These are phyloP conservation scores for Chionis minor DNA, from an alignment of 2,113 vertebrate genomes.

Conservation along the genomic window DNA sequence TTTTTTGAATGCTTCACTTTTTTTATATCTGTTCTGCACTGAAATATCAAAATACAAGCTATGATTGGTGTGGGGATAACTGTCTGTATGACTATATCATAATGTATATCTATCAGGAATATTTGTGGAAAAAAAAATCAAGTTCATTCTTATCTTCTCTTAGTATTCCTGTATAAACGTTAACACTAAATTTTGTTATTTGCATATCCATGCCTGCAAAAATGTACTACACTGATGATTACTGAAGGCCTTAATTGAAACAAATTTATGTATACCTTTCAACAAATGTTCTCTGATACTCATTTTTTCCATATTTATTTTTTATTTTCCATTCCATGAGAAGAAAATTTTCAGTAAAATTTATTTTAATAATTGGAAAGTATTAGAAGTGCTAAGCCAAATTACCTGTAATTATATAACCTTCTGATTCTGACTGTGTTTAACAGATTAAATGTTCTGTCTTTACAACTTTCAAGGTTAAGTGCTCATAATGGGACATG, in stretches of 20 bases:
- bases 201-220: background rate
- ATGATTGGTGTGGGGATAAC: background rate
- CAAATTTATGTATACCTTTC: background rate
- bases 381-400: slow-evolving; percentile 39
- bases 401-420: slow-evolving; percentile 68
- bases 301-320: background rate
- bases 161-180: background rate
- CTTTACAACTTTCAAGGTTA: slow-evolving; percentile 64
- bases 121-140: background rate
- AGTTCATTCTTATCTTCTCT: background rate
- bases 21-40: background rate
- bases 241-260: background rate
- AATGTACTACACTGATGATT: background rate
- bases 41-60: background rate
- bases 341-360: slow-evolving; percentile 34
- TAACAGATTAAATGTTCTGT: slow-evolving; percentile 72
- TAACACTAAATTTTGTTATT: background rate
- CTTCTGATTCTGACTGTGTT: slow-evolving; percentile 62
- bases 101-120: background rate
- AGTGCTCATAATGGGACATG: slow-evolving; percentile 48
- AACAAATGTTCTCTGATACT: background rate
- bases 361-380: slow-evolving; percentile 53
- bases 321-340: slow-evolving; percentile 1
- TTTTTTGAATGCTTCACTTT: background rate
- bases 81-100: background rate